phyloP scores from a whole-genome alignment of 2,888 invertebrate genomes.

The Lithophane semibrunnea region DNA sequence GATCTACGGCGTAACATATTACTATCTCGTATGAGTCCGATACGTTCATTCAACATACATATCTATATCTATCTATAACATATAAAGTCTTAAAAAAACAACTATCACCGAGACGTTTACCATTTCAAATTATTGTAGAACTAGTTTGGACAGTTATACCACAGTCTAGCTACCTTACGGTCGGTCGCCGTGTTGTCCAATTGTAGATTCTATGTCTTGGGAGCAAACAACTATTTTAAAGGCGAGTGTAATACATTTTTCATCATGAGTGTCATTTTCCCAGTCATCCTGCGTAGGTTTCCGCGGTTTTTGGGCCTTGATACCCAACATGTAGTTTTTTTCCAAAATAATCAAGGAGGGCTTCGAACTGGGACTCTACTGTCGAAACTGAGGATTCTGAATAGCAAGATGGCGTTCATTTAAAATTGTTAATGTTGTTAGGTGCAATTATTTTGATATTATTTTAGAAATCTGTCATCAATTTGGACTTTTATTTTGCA shows the following conservation, averaged over 20 bases:
- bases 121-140: neutral
- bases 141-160: neutral
- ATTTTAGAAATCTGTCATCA: neutral
- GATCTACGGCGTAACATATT: neutral
- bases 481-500: neutral
- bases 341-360: neutral
- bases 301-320: neutral
- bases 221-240: too few species aligned
- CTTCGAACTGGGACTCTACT: too few species aligned
- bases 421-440: neutral
- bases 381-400: too few species aligned
- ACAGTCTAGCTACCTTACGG: constrained; percentile 16
- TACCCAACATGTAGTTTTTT: neutral
- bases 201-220: too few species aligned
- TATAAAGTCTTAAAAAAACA: neutral
- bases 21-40: neutral
- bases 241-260: neutral
- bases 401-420: neutral
- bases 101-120: neutral
- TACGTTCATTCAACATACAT: neutral
- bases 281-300: neutral
- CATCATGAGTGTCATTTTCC: neutral
- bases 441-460: neutral
- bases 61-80: constrained; percentile 2
- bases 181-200: too few species aligned